phyloP scores from a whole-genome alignment of 1,140 invertebrate genomes.

The Nephotettix cincticeps region DNA sequence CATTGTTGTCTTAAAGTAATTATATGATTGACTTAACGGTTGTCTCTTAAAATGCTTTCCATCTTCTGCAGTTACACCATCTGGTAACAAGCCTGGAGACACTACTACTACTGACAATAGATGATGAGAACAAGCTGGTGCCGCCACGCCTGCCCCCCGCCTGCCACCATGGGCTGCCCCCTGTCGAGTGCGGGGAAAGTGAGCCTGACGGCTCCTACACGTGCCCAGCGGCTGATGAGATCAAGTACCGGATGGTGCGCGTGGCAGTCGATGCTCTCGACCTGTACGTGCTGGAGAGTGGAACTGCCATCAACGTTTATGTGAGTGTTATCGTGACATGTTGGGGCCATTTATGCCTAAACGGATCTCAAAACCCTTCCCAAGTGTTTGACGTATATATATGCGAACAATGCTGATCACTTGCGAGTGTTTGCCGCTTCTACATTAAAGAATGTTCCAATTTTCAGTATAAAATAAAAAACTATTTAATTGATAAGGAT shows the following conservation, averaged over 20 bases:
- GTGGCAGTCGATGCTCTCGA: slow-evolving; percentile 89
- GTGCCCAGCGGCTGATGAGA: slow-evolving; percentile 84
- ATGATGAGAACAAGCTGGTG: slow-evolving; percentile 85
- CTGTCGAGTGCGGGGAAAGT: slow-evolving; percentile 71
- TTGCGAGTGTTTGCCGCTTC: too few relatives aligned
- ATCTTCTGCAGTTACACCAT: slow-evolving; percentile 65
- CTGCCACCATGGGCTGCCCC: slow-evolving; percentile 85
- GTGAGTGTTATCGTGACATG: slow-evolving; percentile 50
- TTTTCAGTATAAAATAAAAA: too few relatives aligned
- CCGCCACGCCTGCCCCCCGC: slow-evolving; percentile 71
- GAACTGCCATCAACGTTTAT: slow-evolving; percentile 84
- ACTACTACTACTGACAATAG: slow-evolving; percentile 79
- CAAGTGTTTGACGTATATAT: too few relatives aligned
- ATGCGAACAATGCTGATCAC: too few relatives aligned
- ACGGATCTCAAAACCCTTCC: too few relatives aligned
- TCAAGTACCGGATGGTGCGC: slow-evolving; percentile 94
- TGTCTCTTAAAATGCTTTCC: neutral
- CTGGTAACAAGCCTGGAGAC: slow-evolving; percentile 86
- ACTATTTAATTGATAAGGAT: too few relatives aligned
- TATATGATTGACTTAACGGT: too few relatives aligned
- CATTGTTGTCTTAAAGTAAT: too few relatives aligned
- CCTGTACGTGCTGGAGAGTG: slow-evolving; percentile 86
- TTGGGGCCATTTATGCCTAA: too few relatives aligned
- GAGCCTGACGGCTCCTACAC: slow-evolving; percentile 59
- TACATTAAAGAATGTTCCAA: too few relatives aligned